Percentiles rank a stretch among this genome's conserved stretches.
These are phyloP conservation scores for Xerus rutilus DNA, from an alignment of 2,797 vertebrate genomes.

Conservation along the genomic window DNA sequence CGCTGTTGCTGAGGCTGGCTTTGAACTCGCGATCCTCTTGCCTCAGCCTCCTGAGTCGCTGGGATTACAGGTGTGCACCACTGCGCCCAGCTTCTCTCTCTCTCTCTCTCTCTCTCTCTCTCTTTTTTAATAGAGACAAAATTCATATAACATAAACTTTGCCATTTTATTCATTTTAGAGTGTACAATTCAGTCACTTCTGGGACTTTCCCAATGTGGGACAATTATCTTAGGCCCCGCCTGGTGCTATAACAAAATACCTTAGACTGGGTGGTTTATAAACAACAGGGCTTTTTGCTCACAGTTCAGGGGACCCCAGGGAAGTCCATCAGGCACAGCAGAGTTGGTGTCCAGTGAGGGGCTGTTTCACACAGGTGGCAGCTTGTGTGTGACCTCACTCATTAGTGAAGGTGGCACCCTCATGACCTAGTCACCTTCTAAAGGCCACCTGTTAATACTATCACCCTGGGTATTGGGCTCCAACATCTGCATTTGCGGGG, in stretches of 20 bases:
- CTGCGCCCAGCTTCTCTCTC: too few species aligned
- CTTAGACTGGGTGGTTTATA: neutral
- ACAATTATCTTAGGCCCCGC: neutral
- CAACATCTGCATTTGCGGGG: neutral
- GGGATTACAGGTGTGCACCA: too few species aligned
- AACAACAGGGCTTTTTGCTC: neutral
- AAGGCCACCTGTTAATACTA: too few species aligned
- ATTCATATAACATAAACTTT: neutral
- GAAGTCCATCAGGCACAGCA: neutral
- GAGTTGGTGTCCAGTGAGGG: neutral
- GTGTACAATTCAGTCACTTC: neutral
- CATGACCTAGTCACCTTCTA: too few species aligned
- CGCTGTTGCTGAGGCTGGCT: too few species aligned
- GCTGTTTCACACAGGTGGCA: neutral
- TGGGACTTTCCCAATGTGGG: neutral
- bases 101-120: too few species aligned
- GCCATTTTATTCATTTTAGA: neutral
- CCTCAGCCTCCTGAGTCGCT: too few species aligned
- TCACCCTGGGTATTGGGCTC: neutral
- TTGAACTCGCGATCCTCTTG: too few species aligned
- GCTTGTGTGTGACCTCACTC: neutral
- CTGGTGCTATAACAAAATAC: neutral
- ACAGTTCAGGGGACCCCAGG: neutral
- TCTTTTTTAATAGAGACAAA: neutral
- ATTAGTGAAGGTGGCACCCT: too few species aligned